Conservation (phyloP, 2,888 invertebrate species). For the Drosophila meridiana region DNA sequence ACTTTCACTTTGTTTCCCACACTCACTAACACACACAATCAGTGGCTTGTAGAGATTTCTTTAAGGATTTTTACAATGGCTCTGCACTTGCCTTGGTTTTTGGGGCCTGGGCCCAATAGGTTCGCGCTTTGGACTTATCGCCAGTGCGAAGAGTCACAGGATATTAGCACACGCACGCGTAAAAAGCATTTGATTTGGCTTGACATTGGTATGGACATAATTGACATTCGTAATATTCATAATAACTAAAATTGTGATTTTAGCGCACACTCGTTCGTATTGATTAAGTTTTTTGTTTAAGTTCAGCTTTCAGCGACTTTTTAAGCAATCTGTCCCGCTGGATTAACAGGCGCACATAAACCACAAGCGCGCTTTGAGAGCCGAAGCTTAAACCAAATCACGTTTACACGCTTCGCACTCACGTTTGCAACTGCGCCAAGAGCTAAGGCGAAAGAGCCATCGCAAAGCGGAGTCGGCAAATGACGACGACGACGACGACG, state of each 20-base stretch:
- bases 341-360: conserved; percentile 24
- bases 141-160: conserved; percentile 19
- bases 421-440: conserved; percentile 79
- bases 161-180: neutral
- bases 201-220: conserved; percentile 18
- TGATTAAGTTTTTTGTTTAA: neutral
- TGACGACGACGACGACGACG: conserved; percentile 21
- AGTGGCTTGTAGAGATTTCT: conserved; percentile 51
- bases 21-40: conserved; percentile 27
- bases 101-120: conserved; percentile 32
- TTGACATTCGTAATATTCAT: conserved; percentile 53
- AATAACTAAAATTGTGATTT: conserved; percentile 22
- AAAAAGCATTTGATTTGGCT: conserved; percentile 10
- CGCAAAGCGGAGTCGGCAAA: conserved; percentile 31
- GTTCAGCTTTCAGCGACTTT: conserved; percentile 38
- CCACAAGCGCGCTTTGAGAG: conserved; percentile 28
- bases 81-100: conserved; percentile 16
- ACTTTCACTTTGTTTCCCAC: conserved; percentile 67
- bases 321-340: conserved; percentile 19
- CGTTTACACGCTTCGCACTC: conserved; percentile 82
- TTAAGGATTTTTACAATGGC: conserved; percentile 62
- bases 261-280: neutral
- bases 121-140: conserved; percentile 4
- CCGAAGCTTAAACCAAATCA: conserved; percentile 66
- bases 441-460: conserved; percentile 52